Conservation (phyloP, 2,113 vertebrate species). For the Labeo catla region DNA sequence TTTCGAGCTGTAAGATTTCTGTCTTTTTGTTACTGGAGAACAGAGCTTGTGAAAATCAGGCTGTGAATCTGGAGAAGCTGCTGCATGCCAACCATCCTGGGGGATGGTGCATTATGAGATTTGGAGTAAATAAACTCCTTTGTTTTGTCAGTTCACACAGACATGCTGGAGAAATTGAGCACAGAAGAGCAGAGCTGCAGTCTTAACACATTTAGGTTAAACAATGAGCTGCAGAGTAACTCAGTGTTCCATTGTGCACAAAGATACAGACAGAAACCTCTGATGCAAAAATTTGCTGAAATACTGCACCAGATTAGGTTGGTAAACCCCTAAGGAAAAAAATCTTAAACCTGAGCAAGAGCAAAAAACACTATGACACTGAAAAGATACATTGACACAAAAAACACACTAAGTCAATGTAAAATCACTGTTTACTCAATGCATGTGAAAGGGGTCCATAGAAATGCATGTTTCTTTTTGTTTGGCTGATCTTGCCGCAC, state of each 20-base stretch:
- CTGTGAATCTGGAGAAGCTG: background rate
- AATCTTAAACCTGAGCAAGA: background rate
- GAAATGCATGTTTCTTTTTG: background rate
- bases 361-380: background rate
- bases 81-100: background rate
- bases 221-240: background rate
- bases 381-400: background rate
- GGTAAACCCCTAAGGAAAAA: background rate
- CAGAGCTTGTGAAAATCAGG: slow-evolving; percentile 13
- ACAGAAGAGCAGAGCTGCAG: background rate
- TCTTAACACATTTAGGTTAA: background rate
- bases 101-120: slow-evolving; percentile 10
- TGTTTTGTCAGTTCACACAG: background rate
- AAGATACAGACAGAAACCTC: background rate
- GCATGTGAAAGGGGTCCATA: background rate
- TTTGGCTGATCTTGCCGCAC: background rate
- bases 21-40: slow-evolving; percentile 29
- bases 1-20: background rate
- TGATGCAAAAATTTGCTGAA: background rate
- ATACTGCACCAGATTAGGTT: background rate
- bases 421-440: background rate
- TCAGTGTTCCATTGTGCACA: background rate
- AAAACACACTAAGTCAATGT: background rate
- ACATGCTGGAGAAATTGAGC: background rate
- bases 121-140: slow-evolving; percentile 25